A percentile compares a stretch with the other conserved stretches of the same genome.
These are phyloP conservation scores for Bergia sp. DNA, from an alignment of 92 coral and sea anemone species.

Conservation along the genomic window DNA sequence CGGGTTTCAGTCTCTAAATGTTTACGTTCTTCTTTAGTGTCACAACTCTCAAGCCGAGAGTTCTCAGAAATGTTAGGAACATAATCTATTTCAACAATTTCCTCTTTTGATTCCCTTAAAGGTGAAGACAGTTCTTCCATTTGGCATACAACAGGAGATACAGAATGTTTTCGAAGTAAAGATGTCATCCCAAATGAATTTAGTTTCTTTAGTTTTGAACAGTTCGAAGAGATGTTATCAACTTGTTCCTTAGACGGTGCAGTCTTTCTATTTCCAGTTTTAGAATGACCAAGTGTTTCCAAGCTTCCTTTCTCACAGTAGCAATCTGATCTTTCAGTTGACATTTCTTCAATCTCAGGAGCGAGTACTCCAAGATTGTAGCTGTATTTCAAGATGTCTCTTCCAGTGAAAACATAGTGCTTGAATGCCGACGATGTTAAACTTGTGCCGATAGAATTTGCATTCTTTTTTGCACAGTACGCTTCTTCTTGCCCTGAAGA, in stretches of 20 bases:
- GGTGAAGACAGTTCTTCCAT: not conserved
- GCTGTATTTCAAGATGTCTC: constrained; percentile 50
- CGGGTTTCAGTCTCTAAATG: constrained; percentile 5
- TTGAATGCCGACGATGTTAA: not conserved
- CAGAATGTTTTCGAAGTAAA: not conserved
- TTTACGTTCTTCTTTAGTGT: not conserved
- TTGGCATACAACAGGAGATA: not conserved
- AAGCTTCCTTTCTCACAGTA: not conserved
- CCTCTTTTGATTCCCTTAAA: not conserved
- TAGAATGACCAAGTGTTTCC: not conserved
- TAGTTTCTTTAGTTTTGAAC: not conserved
- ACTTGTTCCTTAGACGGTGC: not conserved
- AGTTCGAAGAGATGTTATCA: not conserved
- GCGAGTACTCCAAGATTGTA: constrained; percentile 53
- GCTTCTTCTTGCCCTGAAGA: not conserved
- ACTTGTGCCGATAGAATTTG: not conserved
- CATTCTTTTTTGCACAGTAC: not conserved
- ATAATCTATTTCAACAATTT: not conserved
- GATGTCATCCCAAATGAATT: constrained; percentile 6
- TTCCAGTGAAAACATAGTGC: not conserved
- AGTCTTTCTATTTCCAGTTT: not conserved
- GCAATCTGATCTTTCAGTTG: not conserved
- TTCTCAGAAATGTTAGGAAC: constrained; percentile 1
- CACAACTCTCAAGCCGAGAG: not conserved
- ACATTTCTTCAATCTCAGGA: not conserved